Evolutionary conservation across 2,888 invertebrate species (phyloP), one percentile per base, ranked within the genome.

Genomic region (Eustalomyia histrio): DNA sequence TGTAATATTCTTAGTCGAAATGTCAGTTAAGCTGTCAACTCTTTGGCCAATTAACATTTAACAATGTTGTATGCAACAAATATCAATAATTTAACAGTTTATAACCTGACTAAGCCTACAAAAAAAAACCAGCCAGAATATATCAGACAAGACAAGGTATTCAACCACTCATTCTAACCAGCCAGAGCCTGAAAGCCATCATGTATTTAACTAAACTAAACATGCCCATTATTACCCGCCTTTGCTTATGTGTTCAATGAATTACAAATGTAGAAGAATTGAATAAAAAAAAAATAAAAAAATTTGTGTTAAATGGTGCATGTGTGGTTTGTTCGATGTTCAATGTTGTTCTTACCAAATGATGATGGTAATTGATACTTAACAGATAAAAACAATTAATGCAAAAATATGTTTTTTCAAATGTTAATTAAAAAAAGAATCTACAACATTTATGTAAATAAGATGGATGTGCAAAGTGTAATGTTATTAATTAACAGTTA

Each of bases 11-110:
- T 65, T 52, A 29, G 8, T 16, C 52, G 10, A 72, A 73, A 76
- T 60, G 79, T 79, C 84, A 83, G 83, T 83, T 83, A 71, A 60
- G 69, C 83, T 80, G 80, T 83, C 83, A 83, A 83, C 83, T 83
- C 79, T 50, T 71, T 81, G 76, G 79, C 82, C 84, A 83, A 83
- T 84, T 84, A 83, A 83, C 83, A 82, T 82, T 83, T 75, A 76
- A 73, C 76, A 76, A 74, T 58, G 57, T 71, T 65, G 47, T 52
- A 47, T 47, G 61, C 50, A 65, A 21, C 17, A 68, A 73, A 52
- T 63, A 76, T 74, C 75, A 79, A 82, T 75, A 82, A 71, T 67
- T 79, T 78, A 74, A 79, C 68, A 68, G 79, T 76, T 79, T 75
- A 69, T 67, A 67, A 65, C 67, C 50, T 58, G 55, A 55, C 65